Evolutionary conservation across 2,113 vertebrate species (phyloP).

Genomic region (Cyanocitta stelleri): DNA sequence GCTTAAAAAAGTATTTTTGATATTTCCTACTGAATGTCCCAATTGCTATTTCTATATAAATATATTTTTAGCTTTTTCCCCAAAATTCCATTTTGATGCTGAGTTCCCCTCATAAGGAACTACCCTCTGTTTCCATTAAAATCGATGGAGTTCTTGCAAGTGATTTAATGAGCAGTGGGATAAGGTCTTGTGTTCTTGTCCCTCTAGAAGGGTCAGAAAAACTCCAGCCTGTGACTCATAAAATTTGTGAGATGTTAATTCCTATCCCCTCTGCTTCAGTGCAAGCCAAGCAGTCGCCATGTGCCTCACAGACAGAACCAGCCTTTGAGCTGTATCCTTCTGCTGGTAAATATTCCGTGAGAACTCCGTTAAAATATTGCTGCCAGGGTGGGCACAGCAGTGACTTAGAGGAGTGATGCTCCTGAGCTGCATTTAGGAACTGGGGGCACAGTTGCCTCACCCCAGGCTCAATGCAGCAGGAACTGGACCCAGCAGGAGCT

Average conservation of each 20-base stretch:
- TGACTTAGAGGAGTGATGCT: neutral
- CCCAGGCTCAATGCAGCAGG: neutral
- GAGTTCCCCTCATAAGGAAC: neutral
- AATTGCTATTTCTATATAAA: neutral
- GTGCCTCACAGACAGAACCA: neutral
- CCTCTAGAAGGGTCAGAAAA: neutral
- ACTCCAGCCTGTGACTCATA: neutral
- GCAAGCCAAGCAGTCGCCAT: neutral
- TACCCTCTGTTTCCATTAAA: neutral
- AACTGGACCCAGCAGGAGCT: neutral
- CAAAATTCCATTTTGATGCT: neutral
- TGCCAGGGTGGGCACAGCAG: neutral
- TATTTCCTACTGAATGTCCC: neutral
- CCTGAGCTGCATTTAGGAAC: neutral
- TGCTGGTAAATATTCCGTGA: neutral
- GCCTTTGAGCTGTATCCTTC: neutral
- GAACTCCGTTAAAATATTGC: neutral
- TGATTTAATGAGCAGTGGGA: neutral
- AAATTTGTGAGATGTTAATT: neutral
- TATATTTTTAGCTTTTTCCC: neutral
- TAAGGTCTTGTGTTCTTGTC: neutral
- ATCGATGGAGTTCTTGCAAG: neutral
- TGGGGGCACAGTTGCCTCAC: neutral
- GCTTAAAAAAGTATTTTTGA: neutral
- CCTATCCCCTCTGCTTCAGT: neutral